These are phyloP conservation scores for Melanotus villosus DNA, from an alignment of 2,888 invertebrate genomes.

Conservation along the genomic window DNA sequence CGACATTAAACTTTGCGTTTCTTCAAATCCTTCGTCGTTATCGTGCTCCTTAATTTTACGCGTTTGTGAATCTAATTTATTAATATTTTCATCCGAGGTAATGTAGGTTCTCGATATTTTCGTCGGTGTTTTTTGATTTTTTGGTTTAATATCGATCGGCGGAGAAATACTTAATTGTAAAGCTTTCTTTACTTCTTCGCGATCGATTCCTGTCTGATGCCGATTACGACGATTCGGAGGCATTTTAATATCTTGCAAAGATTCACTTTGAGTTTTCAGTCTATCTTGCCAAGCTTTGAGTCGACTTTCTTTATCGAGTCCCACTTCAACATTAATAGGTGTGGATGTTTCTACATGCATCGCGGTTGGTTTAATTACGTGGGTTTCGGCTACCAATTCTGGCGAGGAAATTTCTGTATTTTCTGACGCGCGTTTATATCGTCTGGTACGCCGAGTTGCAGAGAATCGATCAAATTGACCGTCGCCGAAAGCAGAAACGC, in stretches of 20 bases:
- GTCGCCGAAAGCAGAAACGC: conserved; percentile 75
- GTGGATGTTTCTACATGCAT: conserved; percentile 72
- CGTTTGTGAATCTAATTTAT: conserved; percentile 61
- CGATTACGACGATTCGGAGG: conserved; percentile 69
- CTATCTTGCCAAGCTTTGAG: conserved; percentile 81
- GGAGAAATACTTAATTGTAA: conserved; percentile 67
- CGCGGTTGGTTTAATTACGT: conserved; percentile 53
- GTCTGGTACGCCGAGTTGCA: conserved; percentile 83
- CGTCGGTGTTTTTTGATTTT: conserved; percentile 9
- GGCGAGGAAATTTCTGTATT: conserved; percentile 60
- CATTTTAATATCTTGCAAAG: conserved; percentile 58
- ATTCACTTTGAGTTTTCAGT: conserved; percentile 68
- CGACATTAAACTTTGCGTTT: conserved; percentile 89
- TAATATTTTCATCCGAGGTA: conserved; percentile 49
- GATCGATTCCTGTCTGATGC: conserved; percentile 79
- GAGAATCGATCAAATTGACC: conserved; percentile 91
- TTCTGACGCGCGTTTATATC: conserved; percentile 81
- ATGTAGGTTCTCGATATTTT: conserved; percentile 50
- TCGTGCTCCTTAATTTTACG: conserved; percentile 75
- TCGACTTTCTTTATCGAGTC: conserved; percentile 73
- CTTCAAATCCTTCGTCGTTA: conserved; percentile 93
- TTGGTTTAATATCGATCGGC: conserved; percentile 47
- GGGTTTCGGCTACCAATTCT: conserved; percentile 70
- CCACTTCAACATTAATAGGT: conserved; percentile 69
- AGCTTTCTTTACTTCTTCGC: conserved; percentile 79